These are phyloP conservation scores for Pimpla rufipes DNA, from an alignment of 2,888 invertebrate species.

Conservation along the genomic window DNA sequence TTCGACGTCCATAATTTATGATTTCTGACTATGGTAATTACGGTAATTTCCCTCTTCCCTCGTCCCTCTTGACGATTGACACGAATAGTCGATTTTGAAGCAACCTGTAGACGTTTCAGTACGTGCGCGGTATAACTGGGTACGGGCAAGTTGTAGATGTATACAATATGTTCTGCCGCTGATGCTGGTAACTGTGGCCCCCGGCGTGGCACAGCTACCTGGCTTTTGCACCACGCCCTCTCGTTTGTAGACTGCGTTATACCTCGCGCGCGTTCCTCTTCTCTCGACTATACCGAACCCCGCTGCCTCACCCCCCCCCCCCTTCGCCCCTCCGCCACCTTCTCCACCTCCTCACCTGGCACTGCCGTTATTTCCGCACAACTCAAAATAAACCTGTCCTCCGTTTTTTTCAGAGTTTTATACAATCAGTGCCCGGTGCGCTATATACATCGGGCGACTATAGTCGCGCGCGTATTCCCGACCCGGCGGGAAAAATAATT, in stretches of 20 bases:
- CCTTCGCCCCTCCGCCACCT: too few relatives aligned
- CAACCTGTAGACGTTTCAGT: constrained; percentile 37
- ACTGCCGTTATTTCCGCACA: constrained; percentile 31
- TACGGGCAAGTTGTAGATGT: constrained; percentile 45
- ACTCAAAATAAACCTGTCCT: constrained; percentile 64
- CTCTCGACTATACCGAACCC: constrained; percentile 29
- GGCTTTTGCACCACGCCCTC: constrained; percentile 71
- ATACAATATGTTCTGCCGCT: constrained; percentile 61
- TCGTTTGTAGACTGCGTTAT: constrained; percentile 63
- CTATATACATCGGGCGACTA: constrained; percentile 5
- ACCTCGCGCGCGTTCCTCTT: constrained; percentile 40
- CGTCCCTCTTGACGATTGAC: too few relatives aligned
- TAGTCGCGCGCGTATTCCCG: constrained; percentile 7
- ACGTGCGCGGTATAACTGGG: constrained; percentile 35
- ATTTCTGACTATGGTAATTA: too few relatives aligned
- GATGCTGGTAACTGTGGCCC: constrained; percentile 56
- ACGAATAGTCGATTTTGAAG: constrained; percentile 36
- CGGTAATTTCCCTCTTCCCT: too few relatives aligned
- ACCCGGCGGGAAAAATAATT: constrained; percentile 79
- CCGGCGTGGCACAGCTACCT: constrained; percentile 57
- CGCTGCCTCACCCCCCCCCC: too few relatives aligned
- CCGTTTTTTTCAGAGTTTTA: constrained; percentile 59
- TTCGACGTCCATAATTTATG: too few relatives aligned
- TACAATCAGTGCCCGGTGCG: constrained; percentile 39
- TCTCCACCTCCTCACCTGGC: constrained; percentile 22